Conservation (phyloP, 1,140 invertebrate genomes). For the Nautilus pompilius region DNA sequence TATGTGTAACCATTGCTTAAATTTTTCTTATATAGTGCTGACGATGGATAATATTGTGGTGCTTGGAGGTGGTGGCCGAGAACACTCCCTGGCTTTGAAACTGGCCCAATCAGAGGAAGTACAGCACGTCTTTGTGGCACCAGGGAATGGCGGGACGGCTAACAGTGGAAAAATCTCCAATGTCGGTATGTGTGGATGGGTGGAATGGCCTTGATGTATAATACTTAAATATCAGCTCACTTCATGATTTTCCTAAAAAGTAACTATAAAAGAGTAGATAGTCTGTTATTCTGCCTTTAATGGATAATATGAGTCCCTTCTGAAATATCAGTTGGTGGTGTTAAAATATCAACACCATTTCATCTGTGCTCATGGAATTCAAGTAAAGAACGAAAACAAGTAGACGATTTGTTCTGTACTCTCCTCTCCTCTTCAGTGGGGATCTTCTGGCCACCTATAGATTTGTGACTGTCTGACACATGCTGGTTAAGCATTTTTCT, state of each 20-base stretch:
- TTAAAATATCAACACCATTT: not conserved
- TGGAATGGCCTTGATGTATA: no score
- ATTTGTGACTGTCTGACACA: no score
- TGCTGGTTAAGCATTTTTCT: no score
- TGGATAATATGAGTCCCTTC: no score
- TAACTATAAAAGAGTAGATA: not conserved
- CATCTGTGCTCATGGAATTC: not conserved
- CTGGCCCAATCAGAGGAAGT: constrained; percentile 74
- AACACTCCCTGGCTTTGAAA: constrained; percentile 92
- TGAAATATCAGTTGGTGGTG: not conserved
- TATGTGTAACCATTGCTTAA: no score
- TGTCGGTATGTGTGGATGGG: constrained; percentile 34
- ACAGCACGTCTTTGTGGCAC: constrained; percentile 73
- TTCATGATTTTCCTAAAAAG: not conserved
- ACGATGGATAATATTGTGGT: constrained; percentile 65
- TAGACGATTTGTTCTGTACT: no score
- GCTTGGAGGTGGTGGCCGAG: constrained; percentile 89
- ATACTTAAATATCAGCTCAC: no score
- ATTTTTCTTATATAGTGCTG: not conserved
- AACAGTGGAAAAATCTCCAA: constrained; percentile 35
- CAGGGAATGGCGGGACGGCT: constrained; percentile 85
- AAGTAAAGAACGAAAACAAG: no score
- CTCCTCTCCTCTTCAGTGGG: no score
- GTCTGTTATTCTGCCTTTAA: not conserved
- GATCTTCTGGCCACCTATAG: no score